Evolutionary conservation across 1,140 invertebrate species (phyloP).

Genomic region (Drosophila paulistorum): DNA sequence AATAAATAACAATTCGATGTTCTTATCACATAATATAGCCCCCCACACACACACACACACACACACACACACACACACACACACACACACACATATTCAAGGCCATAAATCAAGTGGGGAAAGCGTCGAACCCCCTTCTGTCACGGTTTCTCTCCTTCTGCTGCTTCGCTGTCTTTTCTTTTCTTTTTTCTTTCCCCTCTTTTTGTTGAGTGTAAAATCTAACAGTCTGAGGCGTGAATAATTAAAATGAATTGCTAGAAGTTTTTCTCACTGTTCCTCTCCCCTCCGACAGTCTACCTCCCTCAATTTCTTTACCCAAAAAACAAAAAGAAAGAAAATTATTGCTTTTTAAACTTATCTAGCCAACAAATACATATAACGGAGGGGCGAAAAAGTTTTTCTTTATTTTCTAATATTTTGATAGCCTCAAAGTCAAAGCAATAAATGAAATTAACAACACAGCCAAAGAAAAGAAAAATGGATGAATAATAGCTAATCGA

Average conservation of each 20-base stretch:
- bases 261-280: slow-evolving; percentile 27
- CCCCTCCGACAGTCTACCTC: background rate
- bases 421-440: slow-evolving; percentile 59
- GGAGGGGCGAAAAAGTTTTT: slow-evolving; percentile 17
- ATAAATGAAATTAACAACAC: slow-evolving; percentile 72
- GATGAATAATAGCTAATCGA: slow-evolving; percentile 59
- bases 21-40: slow-evolving; percentile 71
- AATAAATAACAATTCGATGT: slow-evolving; percentile 80
- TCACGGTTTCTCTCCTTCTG: slow-evolving; percentile 3
- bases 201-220: slow-evolving; percentile 65
- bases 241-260: slow-evolving; percentile 74
- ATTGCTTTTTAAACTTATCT: slow-evolving; percentile 72
- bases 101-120: slow-evolving; percentile 72
- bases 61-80: slow-evolving; percentile 20
- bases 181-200: slow-evolving; percentile 42
- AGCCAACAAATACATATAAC: background rate
- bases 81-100: slow-evolving; percentile 23
- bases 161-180: slow-evolving; percentile 1
- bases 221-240: slow-evolving; percentile 69
- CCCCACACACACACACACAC: slow-evolving; percentile 16
- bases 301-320: slow-evolving; percentile 1
- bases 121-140: slow-evolving; percentile 30
- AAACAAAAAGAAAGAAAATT: slow-evolving; percentile 37
- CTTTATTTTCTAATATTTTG: slow-evolving; percentile 60
- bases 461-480: slow-evolving; percentile 26